Base-by-base conservation (phyloP, 2,113 vertebrate species). In the Morone chrysops region DNA sequence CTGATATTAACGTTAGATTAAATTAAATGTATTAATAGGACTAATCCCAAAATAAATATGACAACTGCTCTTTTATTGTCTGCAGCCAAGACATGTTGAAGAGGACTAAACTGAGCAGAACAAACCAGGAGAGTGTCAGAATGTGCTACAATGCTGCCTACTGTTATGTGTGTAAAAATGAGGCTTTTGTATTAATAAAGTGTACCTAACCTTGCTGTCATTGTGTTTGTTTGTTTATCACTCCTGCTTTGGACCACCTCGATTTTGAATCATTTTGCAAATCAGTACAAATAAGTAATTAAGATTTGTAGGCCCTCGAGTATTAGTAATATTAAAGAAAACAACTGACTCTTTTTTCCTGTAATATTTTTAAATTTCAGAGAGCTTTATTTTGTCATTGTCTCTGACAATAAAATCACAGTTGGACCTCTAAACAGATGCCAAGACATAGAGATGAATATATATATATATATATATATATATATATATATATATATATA, bases 181-280 rank as follows among this genome's bases (percentile, higher is more conserved):
- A 85, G 43, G 61, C 22, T 83, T 91, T 92, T 92, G 22, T 92
- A 85, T 43, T 40, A 89, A 90, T 89, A 84, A 93, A 91, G 40
- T 80, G 6, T 77, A 17, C 70, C 2, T 59, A 73, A 87, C 43
- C 31, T 41, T 17, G 8, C 1, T 62, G 38, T 41, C 16, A 78
- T 61, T 54, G 10, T 47, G 14, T 78, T 38, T 60, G 14, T 78
- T 38, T 60, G 1, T 50, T 71, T 63, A 5, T 69, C 12, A n/a
- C 5, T 31, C 9, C 45, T 74, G 17, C 41, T 22, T 10, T 73
- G 4, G 31, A 45, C 4, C n/a, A 54, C 5, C 45, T 47, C 5
- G 7, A 22, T 36, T 41, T 40, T 12, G 4, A 47, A 13, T 47
- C 45, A 10, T 1, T 47, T 47, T 47, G 13, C 11, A 47, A 47